Conservation (phyloP, 2,113 vertebrate genomes). For the Jaculus jaculus region DNA sequence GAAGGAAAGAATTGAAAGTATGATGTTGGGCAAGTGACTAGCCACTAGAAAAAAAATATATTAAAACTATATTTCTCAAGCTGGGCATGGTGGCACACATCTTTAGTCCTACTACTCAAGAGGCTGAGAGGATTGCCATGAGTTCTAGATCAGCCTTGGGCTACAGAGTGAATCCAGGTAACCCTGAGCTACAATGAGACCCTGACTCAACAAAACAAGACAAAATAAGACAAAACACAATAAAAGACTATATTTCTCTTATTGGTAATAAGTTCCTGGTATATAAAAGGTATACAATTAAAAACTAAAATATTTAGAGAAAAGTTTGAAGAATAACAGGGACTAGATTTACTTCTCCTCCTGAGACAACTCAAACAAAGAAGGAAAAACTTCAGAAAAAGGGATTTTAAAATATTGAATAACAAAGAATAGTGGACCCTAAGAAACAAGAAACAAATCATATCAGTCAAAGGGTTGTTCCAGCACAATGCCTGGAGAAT, state of each 20-base stretch:
- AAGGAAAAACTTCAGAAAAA: not conserved
- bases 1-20: constrained; percentile 55
- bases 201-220: too few species aligned
- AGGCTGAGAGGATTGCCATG: too few species aligned
- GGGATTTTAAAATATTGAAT: not conserved
- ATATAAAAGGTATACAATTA: constrained; percentile 36
- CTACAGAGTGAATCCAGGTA: too few species aligned
- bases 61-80: constrained; percentile 48
- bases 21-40: constrained; percentile 22
- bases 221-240: too few species aligned
- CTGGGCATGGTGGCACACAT: too few species aligned
- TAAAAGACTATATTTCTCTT: constrained; percentile 48
- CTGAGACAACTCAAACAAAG: not conserved
- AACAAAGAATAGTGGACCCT: not conserved
- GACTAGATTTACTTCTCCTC: constrained; percentile 1
- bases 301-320: constrained; percentile 48
- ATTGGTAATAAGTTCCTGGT: constrained; percentile 65
- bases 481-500: not conserved
- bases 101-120: too few species aligned
- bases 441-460: not conserved
- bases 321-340: constrained; percentile 18
- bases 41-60: constrained; percentile 43
- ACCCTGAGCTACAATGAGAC: too few species aligned
- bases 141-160: too few species aligned
- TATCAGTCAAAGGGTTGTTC: not conserved